Percentiles rank a stretch among this genome's conserved stretches.
Conservation (phyloP, 2,797 vertebrate species). For the Amblyopsis hoosieri region DNA sequence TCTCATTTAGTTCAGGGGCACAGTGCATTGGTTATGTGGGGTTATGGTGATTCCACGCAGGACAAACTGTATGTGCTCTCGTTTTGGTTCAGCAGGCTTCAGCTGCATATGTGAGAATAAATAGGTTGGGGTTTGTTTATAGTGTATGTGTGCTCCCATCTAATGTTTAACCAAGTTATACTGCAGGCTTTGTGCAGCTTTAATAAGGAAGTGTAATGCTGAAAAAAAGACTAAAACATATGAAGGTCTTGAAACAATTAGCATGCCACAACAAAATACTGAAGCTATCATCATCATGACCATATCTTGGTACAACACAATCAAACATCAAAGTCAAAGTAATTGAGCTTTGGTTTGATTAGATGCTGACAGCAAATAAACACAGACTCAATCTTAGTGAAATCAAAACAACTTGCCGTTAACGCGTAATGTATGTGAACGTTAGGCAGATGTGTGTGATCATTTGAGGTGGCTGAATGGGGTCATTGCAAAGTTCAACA, state of each 20-base stretch:
- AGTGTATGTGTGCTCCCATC: too few species aligned
- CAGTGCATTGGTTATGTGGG: too few species aligned
- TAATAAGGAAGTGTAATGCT: too few species aligned
- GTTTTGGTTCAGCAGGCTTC: too few species aligned
- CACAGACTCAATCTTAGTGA: conserved; percentile 20
- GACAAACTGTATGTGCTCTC: too few species aligned
- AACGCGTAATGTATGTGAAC: conserved; percentile 21
- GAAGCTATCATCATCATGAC: conserved; percentile 24
- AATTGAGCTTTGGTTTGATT: conserved; percentile 27
- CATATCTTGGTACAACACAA: conserved; percentile 23
- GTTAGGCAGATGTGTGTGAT: conserved; percentile 41
- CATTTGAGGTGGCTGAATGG: conserved; percentile 13
- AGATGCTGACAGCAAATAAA: conserved; percentile 47
- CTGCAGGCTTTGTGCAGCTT: too few species aligned
- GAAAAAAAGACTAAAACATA: not conserved
- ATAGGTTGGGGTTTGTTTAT: too few species aligned
- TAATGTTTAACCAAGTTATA: too few species aligned
- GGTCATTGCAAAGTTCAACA: not conserved
- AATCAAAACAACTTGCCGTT: conserved; percentile 6
- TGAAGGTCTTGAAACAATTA: conserved; percentile 54
- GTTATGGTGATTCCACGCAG: too few species aligned
- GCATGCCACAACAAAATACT: conserved; percentile 28
- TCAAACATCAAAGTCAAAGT: conserved; percentile 33
- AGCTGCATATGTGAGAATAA: too few species aligned
- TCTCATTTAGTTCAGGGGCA: too few species aligned